Conservation (phyloP, 1,140 invertebrate genomes). For the Drosophila tani region DNA sequence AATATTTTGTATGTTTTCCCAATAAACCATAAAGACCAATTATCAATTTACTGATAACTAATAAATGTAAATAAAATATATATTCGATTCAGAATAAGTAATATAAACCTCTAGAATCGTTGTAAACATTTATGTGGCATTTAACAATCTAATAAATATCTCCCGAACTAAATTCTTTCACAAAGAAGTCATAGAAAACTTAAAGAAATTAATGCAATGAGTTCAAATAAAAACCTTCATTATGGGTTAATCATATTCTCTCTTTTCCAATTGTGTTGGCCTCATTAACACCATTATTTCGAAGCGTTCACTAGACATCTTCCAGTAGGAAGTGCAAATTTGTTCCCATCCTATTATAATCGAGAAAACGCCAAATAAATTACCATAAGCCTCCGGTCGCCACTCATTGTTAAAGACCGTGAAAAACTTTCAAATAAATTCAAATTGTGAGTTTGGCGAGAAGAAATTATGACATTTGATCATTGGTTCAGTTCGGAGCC, state of each 20-base stretch:
- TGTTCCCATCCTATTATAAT: constrained; percentile 9
- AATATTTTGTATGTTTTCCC: no score
- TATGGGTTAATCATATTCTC: constrained; percentile 9
- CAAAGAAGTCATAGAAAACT: not conserved
- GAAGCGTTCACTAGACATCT: constrained; percentile 10
- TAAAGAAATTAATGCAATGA: constrained; percentile 3
- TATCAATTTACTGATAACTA: no score
- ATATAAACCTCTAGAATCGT: not conserved
- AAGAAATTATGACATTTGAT: constrained; percentile 78
- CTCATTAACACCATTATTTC: constrained; percentile 1
- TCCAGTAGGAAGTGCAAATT: constrained; percentile 35
- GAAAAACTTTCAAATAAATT: constrained; percentile 50
- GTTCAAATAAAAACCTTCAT: constrained; percentile 3
- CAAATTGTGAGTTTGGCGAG: constrained; percentile 28
- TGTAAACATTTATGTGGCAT: not conserved
- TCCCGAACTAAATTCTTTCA: not conserved
- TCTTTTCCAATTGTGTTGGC: constrained; percentile 9
- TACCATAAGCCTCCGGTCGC: constrained; percentile 31
- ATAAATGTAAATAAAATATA: no score
- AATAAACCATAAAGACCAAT: no score
- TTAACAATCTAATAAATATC: not conserved
- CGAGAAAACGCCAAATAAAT: constrained; percentile 26
- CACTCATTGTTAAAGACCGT: constrained; percentile 33
- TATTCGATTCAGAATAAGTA: no score
- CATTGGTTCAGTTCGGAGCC: constrained; percentile 27